A percentile compares a stretch with the other conserved stretches of the same genome.
phyloP scores from a whole-genome alignment of 2,113 vertebrate genomes.

The Desmodus rotundus region DNA sequence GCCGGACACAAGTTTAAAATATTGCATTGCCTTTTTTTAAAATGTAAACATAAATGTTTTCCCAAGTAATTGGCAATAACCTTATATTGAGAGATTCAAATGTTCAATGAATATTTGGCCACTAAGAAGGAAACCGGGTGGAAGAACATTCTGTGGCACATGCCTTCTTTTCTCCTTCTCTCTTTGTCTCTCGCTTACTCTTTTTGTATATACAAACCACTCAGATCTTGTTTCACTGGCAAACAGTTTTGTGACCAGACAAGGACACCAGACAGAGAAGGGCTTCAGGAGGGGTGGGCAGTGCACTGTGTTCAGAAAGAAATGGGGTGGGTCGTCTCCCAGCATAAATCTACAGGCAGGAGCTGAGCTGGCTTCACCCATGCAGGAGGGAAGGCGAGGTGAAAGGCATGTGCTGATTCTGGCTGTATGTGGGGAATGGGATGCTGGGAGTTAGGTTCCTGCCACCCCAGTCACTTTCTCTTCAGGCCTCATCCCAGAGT shows the following conservation, averaged over 20 bases:
- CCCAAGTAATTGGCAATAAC: too few species aligned
- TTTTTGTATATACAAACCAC: constrained; percentile 80
- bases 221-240: constrained; percentile 84
- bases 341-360: constrained; percentile 69
- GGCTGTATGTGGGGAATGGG: constrained; percentile 65
- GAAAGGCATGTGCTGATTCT: constrained; percentile 54
- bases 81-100: too few species aligned
- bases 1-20: too few species aligned
- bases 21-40: too few species aligned
- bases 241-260: constrained; percentile 72
- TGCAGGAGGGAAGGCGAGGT: constrained; percentile 18
- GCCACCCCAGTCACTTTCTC: constrained; percentile 2
- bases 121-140: too few species aligned
- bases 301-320: constrained; percentile 77
- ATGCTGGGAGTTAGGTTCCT: constrained; percentile 8
- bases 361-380: constrained; percentile 40
- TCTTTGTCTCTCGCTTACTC: too few species aligned
- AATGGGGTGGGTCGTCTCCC: constrained; percentile 46
- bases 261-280: constrained; percentile 35
- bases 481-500: background rate
- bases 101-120: too few species aligned
- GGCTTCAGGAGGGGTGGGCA: constrained; percentile 1
- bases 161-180: too few species aligned
- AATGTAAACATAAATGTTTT: too few species aligned
- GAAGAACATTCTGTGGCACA: too few species aligned